Percentiles rank a stretch among this genome's conserved stretches.
phyloP scores from a whole-genome alignment of 2,888 invertebrate species.

The Polyommatus icarus region DNA sequence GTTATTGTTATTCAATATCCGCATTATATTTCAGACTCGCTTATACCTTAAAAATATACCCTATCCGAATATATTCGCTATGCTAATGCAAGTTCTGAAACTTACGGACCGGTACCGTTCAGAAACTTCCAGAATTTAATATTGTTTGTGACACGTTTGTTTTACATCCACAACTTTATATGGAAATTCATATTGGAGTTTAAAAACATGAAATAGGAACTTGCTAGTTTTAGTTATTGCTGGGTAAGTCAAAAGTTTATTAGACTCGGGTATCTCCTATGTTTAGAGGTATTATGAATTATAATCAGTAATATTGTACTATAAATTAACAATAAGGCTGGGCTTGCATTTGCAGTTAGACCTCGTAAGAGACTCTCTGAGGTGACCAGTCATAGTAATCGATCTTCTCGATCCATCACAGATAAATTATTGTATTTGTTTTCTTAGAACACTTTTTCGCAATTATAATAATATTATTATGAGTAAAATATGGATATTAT shows the following conservation, averaged over 20 bases:
- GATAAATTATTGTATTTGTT: too few relatives aligned
- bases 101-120: slow-evolving; percentile 48
- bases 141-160: slow-evolving; percentile 75
- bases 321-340: too few relatives aligned
- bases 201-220: slow-evolving; percentile 13
- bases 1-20: too few relatives aligned
- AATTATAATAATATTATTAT: too few relatives aligned
- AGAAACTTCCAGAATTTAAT: slow-evolving; percentile 64
- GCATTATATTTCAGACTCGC: neutral
- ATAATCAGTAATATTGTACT: too few relatives aligned
- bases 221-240: neutral
- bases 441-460: too few relatives aligned
- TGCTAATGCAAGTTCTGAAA: slow-evolving; percentile 62
- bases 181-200: slow-evolving; percentile 3
- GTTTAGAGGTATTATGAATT: too few relatives aligned
- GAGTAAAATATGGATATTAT: too few relatives aligned
- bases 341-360: too few relatives aligned
- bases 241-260: neutral
- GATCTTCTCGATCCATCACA: too few relatives aligned
- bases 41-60: neutral
- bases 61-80: neutral
- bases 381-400: too few relatives aligned
- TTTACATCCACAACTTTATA: slow-evolving; percentile 51
- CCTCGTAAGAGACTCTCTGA: too few relatives aligned
- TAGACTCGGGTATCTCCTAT: neutral